These are phyloP conservation scores for Hydrolagus affinis DNA, from an alignment of 2,113 vertebrate species.

Conservation along the genomic window DNA sequence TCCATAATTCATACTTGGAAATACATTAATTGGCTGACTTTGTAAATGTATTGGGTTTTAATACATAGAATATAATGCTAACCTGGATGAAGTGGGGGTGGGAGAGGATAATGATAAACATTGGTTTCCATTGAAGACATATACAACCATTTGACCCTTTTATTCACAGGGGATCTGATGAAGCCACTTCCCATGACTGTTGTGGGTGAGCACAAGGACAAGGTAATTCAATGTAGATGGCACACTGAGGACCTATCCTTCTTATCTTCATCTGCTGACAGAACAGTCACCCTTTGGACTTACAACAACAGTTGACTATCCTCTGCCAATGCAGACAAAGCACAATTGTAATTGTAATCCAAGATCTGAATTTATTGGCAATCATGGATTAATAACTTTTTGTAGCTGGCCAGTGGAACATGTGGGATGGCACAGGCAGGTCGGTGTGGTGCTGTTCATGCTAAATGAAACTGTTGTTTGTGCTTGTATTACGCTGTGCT, in stretches of 20 bases:
- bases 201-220: conserved; percentile 86
- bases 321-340: conserved; percentile 44
- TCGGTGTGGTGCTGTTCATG: conserved; percentile 33
- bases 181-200: conserved; percentile 85
- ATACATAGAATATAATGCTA: neutral
- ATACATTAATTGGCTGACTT: neutral
- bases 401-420: conserved; percentile 3
- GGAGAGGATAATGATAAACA: too few species aligned
- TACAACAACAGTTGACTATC: conserved; percentile 56
- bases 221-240: conserved; percentile 96
- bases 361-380: conserved; percentile 23
- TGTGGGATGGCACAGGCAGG: neutral
- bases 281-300: conserved; percentile 88
- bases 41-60: neutral
- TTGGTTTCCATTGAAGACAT: neutral
- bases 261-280: conserved; percentile 89
- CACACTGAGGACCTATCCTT: conserved; percentile 85
- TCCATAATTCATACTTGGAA: fast-evolving
- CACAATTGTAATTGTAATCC: conserved; percentile 38
- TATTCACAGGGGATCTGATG: conserved; percentile 76
- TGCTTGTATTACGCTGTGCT: conserved; percentile 57
- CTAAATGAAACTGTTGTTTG: conserved; percentile 47
- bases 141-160: conserved; percentile 27
- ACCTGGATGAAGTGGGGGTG: neutral
- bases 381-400: conserved; percentile 20